Percentiles rank a stretch among this genome's conserved stretches.
phyloP scores from a whole-genome alignment of 2,113 vertebrate genomes.

The Boleophthalmus pectinirostris region DNA sequence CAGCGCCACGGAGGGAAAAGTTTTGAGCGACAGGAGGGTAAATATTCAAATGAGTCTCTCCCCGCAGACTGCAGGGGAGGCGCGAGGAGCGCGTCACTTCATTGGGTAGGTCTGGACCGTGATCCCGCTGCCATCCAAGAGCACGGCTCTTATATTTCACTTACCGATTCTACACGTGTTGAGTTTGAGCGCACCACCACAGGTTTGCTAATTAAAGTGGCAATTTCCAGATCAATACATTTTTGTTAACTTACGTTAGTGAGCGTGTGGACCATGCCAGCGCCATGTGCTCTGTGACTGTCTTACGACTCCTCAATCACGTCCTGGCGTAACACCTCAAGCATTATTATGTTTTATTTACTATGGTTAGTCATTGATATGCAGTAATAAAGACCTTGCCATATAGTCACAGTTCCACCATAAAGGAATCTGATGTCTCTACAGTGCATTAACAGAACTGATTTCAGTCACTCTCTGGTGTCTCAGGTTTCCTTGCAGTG shows the following conservation, averaged over 20 bases:
- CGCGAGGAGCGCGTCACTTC: constrained; percentile 44
- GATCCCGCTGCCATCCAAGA: not conserved
- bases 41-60: constrained; percentile 37
- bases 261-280: too few species aligned
- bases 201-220: not conserved
- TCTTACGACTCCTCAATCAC: too few species aligned
- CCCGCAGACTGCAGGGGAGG: constrained; percentile 60
- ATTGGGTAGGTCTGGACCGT: constrained; percentile 8
- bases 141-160: not conserved
- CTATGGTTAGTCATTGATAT: too few species aligned
- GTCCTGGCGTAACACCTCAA: too few species aligned
- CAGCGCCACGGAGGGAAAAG: constrained; percentile 41
- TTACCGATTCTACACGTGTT: not conserved
- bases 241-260: not conserved
- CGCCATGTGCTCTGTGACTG: too few species aligned
- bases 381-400: too few species aligned
- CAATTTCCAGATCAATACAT: not conserved
- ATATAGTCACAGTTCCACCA: not conserved
- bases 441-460: too few species aligned
- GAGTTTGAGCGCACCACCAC: not conserved
- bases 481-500: too few species aligned
- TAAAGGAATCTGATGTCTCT: too few species aligned
- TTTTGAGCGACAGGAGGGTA: constrained; percentile 40
- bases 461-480: too few species aligned
- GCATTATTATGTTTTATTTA: too few species aligned